Percentiles rank a stretch among this genome's conserved stretches.
Conservation (phyloP, 2,888 invertebrate species). For the Drosophila pullipes region DNA sequence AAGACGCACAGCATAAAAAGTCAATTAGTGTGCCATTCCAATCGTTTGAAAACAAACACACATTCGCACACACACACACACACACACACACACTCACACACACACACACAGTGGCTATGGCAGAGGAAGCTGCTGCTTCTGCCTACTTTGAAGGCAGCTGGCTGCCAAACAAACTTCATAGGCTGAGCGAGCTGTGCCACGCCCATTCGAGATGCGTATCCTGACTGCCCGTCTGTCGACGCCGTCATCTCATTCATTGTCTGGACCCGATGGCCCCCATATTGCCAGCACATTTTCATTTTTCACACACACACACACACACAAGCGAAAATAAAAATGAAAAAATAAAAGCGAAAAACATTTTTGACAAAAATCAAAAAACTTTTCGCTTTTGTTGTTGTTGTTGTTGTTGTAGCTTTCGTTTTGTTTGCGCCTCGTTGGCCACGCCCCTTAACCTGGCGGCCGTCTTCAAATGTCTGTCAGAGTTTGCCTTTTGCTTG, state of each 20-base stretch:
- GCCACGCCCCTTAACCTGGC: constrained; percentile 35
- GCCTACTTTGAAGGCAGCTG: constrained; percentile 30
- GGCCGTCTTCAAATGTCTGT: constrained; percentile 27
- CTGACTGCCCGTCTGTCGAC: constrained; percentile 30
- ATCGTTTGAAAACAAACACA: constrained; percentile 20
- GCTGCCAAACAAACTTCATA: constrained; percentile 53
- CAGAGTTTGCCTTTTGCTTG: constrained; percentile 19
- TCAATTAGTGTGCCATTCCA: constrained; percentile 50
- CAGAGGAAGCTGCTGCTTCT: neutral
- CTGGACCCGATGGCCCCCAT: neutral
- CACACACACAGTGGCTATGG: neutral
- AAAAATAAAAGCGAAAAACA: constrained; percentile 42
- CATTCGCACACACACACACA: neutral
- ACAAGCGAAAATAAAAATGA: constrained; percentile 40
- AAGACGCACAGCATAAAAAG: constrained; percentile 53
- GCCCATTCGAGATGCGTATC: constrained; percentile 33
- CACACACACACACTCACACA: neutral
- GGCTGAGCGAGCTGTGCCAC: constrained; percentile 37
- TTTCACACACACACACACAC: constrained; percentile 28
- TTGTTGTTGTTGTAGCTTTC: neutral
- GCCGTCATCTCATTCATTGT: constrained; percentile 49
- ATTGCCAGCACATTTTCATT: constrained; percentile 50
- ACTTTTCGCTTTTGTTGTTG: constrained; percentile 40
- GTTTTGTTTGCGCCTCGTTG: constrained; percentile 39
- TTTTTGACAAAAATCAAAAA: constrained; percentile 71